phyloP scores from a whole-genome alignment of 53 echinoderm and acorn worm genomes.

The Zoroaster sp. region DNA sequence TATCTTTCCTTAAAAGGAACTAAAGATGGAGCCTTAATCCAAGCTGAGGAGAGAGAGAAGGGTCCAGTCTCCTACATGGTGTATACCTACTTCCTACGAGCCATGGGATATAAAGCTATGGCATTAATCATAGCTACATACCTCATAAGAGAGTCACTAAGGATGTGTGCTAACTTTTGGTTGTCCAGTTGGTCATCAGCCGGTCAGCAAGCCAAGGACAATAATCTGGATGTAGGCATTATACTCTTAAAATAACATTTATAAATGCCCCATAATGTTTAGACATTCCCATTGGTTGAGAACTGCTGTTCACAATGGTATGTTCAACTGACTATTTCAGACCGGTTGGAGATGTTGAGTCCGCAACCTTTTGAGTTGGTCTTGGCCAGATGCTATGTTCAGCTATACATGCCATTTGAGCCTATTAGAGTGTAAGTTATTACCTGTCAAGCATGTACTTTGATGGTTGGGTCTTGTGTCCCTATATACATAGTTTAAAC shows the following conservation, averaged over 20 bases:
- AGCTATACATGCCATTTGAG: too few relatives aligned
- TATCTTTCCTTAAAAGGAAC: neutral
- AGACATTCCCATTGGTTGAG: too few relatives aligned
- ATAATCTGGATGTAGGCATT: neutral
- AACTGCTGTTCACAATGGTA: too few relatives aligned
- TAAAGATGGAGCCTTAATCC: conserved; percentile 8
- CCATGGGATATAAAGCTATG: conserved; percentile 19
- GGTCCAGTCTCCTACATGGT: conserved; percentile 59
- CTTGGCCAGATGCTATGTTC: too few relatives aligned
- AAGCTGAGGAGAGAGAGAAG: conserved; percentile 51
- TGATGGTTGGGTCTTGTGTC: too few relatives aligned
- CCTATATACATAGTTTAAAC: too few relatives aligned
- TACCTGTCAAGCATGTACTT: too few relatives aligned
- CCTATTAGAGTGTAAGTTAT: too few relatives aligned
- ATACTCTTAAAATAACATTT: too few relatives aligned
- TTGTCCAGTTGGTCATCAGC: conserved; percentile 61
- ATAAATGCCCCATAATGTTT: neutral
- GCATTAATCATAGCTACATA: conserved; percentile 37
- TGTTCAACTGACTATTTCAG: too few relatives aligned
- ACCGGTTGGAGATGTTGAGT: too few relatives aligned
- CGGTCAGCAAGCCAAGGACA: conserved; percentile 25
- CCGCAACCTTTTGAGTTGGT: too few relatives aligned
- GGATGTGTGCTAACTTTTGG: conserved; percentile 56
- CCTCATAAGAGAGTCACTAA: conserved; percentile 28
- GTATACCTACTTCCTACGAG: conserved; percentile 56